Base-by-base conservation (phyloP, 1,140 invertebrate genomes). In the Harpegnathos saltator region DNA sequence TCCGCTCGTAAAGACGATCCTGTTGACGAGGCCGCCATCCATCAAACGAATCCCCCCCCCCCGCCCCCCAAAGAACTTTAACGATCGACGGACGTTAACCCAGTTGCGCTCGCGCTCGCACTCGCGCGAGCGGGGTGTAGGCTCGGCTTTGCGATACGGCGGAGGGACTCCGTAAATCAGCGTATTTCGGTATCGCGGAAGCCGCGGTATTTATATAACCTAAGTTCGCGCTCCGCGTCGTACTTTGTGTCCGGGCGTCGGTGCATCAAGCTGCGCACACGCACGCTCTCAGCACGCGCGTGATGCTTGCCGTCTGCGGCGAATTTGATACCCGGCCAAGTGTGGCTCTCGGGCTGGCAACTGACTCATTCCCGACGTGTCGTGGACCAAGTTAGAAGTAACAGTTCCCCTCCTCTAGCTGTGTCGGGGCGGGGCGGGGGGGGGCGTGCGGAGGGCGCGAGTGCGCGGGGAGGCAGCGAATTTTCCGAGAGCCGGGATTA, bases 181-280 rank as follows among this genome's bases (percentile, higher is more conserved):
- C 82, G 90, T 93, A 93, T 93, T 93, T 93, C 90, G 91, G 92
- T 93, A 92, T 87, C 86, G 82, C 92, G 91, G 92, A 93, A 93
- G 92, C 65, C 15, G 14, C 58, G 61, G 74, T 91, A 92, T 92
- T 93, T 92, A 93, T 92, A 92, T 69, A 90, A 73, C 58, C 44
- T 44, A 84, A 65, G 83, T 82, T 87, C 71, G 82, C 75, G 68
- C 71, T 54, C 68, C 61, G 73, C 50, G 78, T 82, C 58, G 72
- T 29, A 54, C 58, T 77, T 88, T 73, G 65, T 82, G 33, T 48
- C 54, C 50, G 56, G 14, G 29, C 63, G 44, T 73, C 52, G 52
- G 24, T 38, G 24, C 52, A n/a, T 69, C 52, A n/a, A 38, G 44
- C n/a, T n/a, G n/a, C 44, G 62, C 26, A 54, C 24, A 58, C 52